These are phyloP conservation scores for Dysmachus trigonus DNA, from an alignment of 2,888 invertebrate species.

Conservation along the genomic window DNA sequence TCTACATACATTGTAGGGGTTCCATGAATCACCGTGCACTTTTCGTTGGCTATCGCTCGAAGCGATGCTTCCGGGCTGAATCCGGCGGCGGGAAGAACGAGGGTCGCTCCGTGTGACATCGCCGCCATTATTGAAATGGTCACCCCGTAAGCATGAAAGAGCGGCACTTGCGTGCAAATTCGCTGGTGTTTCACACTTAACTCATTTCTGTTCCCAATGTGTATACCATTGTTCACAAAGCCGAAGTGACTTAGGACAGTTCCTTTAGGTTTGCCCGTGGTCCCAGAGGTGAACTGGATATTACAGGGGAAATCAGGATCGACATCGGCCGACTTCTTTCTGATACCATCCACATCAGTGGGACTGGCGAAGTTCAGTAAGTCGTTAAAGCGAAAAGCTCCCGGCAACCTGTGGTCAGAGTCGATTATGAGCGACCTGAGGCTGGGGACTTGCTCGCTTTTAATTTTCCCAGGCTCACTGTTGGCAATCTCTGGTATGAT, in stretches of 20 bases:
- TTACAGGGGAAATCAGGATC: conserved; percentile 74
- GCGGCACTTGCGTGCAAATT: conserved; percentile 74
- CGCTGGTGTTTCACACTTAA: conserved; percentile 62
- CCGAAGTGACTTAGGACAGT: conserved; percentile 75
- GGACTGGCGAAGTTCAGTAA: conserved; percentile 58
- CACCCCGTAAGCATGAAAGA: conserved; percentile 85
- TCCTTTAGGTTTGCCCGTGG: conserved; percentile 81
- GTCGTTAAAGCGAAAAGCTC: conserved; percentile 64
- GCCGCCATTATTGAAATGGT: conserved; percentile 70
- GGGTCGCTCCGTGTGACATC: conserved; percentile 70
- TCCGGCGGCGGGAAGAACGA: conserved; percentile 69
- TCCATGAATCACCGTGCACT: conserved; percentile 77
- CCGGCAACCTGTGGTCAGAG: conserved; percentile 65
- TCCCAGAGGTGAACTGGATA: conserved; percentile 87
- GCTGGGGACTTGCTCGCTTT: conserved; percentile 64
- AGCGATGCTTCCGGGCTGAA: conserved; percentile 73
- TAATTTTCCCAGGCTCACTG: conserved; percentile 65
- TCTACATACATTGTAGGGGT: conserved; percentile 91
- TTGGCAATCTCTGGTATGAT: conserved; percentile 69
- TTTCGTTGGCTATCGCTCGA: conserved; percentile 72
- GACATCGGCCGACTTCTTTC: conserved; percentile 66
- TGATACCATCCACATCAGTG: conserved; percentile 49
- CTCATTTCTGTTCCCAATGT: conserved; percentile 68
- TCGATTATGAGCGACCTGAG: conserved; percentile 70
- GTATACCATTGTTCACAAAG: conserved; percentile 79